Percentiles rank a stretch among this genome's conserved stretches.
Conservation (phyloP, 2,797 vertebrate species). For the Cheirogaleus major region DNA sequence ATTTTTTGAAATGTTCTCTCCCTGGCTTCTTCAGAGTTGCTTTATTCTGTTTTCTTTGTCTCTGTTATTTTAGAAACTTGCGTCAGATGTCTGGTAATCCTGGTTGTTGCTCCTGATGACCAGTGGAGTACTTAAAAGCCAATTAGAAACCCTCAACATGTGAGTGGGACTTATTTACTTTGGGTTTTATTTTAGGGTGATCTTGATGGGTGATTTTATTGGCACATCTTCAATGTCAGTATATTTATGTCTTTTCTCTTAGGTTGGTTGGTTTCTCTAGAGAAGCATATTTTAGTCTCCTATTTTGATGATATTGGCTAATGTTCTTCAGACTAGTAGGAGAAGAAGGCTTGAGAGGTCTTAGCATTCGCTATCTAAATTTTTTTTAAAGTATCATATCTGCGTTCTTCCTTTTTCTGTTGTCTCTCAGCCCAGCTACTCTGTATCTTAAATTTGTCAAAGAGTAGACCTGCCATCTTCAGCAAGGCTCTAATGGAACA, state of each 20-base stretch:
- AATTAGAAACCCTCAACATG: neutral
- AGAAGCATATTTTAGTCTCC: neutral
- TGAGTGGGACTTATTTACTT: neutral
- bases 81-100: neutral
- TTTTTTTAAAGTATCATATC: neutral
- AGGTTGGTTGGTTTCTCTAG: neutral
- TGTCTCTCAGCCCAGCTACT: neutral
- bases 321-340: neutral
- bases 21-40: neutral
- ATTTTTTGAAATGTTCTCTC: neutral
- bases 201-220: neutral
- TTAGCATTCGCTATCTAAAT: neutral
- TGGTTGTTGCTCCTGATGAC: neutral
- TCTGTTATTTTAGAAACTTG: constrained; percentile 27
- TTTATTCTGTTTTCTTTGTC: neutral
- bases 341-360: neutral
- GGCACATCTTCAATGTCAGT: neutral
- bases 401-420: neutral
- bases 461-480: neutral
- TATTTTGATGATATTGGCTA: neutral
- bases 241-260: constrained; percentile 34
- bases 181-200: constrained; percentile 15
- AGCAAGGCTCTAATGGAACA: too few species aligned
- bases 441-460: neutral
- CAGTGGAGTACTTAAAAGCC: neutral